phyloP scores from a whole-genome alignment of 2,797 vertebrate species.

The Acipenser ruthenus region DNA sequence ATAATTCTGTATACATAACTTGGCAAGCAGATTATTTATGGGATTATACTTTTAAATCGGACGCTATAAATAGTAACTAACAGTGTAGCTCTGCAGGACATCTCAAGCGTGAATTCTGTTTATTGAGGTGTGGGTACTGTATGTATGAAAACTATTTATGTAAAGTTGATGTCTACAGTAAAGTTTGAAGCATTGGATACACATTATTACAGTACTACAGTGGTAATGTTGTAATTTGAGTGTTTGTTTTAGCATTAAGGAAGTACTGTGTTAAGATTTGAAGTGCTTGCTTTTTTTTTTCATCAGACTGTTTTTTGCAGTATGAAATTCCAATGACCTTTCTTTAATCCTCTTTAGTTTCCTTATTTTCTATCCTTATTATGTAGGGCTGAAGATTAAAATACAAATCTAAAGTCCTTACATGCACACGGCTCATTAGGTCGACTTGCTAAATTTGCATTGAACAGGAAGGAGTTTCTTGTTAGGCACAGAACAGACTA shows the following conservation, averaged over 20 bases:
- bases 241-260: neutral
- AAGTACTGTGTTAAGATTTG: neutral
- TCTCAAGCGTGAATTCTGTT: constrained; percentile 27
- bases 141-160: too few species aligned
- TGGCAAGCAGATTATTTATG: constrained; percentile 2
- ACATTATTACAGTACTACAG: neutral
- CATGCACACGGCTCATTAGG: constrained; percentile 22
- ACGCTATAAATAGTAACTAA: constrained; percentile 54
- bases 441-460: neutral
- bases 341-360: constrained; percentile 33
- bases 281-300: neutral
- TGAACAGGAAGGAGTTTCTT: neutral
- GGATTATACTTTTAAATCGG: constrained; percentile 14
- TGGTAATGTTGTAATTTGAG: constrained; percentile 9
- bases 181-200: constrained; percentile 17
- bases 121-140: constrained; percentile 20
- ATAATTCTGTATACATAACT: neutral
- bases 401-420: constrained; percentile 15
- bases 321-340: constrained; percentile 28
- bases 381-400: constrained; percentile 33
- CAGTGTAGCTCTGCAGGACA: constrained; percentile 29
- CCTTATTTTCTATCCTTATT: constrained; percentile 33
- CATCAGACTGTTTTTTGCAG: constrained; percentile 15
- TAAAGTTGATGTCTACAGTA: constrained; percentile 3
- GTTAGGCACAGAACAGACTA: too few species aligned